phyloP scores from a whole-genome alignment of 1,140 invertebrate species.

The Stegodyphus mimosarum region DNA sequence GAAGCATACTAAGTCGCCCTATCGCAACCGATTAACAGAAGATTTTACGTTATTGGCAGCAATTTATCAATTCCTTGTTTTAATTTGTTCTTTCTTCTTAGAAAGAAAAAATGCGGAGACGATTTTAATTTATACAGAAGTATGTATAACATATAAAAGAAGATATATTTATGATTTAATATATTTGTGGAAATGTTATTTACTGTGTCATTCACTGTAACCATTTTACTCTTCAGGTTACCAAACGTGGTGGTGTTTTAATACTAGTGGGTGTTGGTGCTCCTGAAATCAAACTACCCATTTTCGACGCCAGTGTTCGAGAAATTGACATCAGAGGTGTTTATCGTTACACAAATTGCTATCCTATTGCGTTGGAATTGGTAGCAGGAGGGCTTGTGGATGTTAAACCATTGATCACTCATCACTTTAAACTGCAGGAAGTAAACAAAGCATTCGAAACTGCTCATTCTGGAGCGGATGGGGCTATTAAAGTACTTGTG shows the following conservation, averaged over 20 bases:
- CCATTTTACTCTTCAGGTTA: slow-evolving; percentile 75
- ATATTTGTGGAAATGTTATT: no score
- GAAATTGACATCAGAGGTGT: slow-evolving; percentile 93
- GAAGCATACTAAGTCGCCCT: no score
- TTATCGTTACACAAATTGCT: slow-evolving; percentile 92
- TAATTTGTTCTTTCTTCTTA: no score
- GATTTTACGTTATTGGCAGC: no score
- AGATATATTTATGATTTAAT: no score
- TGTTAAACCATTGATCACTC: slow-evolving; percentile 89
- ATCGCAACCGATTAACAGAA: no score
- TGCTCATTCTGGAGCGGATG: slow-evolving; percentile 76
- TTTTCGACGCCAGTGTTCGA: slow-evolving; percentile 80
- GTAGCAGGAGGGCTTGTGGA: slow-evolving; percentile 84
- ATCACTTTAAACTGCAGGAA: slow-evolving; percentile 87
- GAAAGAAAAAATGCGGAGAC: no score
- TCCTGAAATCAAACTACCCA: slow-evolving; percentile 80
- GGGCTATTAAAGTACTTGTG: slow-evolving; percentile 87
- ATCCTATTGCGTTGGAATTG: slow-evolving; percentile 84
- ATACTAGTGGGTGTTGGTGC: slow-evolving; percentile 88
- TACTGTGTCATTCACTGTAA: no score
- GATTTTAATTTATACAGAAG: no score
- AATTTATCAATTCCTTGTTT: no score
- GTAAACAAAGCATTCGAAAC: slow-evolving; percentile 88
- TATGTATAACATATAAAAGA: no score
- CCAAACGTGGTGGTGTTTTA: slow-evolving; percentile 82